Evolutionary conservation across 2,888 invertebrate species (phyloP).

Genomic region (Tuta absoluta): DNA sequence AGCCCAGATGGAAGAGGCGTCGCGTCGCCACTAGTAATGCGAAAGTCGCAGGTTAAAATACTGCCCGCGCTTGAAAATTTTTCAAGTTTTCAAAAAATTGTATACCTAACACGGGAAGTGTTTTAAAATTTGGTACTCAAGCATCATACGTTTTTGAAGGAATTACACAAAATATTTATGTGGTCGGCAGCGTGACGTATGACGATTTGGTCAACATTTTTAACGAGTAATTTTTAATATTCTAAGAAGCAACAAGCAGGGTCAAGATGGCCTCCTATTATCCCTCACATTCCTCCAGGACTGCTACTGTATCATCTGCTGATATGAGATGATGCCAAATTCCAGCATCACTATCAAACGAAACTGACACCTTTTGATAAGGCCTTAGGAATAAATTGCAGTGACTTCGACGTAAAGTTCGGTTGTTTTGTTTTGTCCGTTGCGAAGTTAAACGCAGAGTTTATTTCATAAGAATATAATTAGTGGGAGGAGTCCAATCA

Average conservation of each 20-base stretch:
- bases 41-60: no score
- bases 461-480: conserved; percentile 80
- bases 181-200: background rate
- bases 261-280: conserved; percentile 11
- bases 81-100: no score
- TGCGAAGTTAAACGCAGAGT: conserved; percentile 68
- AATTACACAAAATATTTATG: background rate
- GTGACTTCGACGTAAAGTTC: conserved; percentile 24
- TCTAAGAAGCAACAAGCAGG: conserved; percentile 4
- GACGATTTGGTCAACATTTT: background rate
- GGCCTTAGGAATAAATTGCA: conserved; percentile 11
- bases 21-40: no score
- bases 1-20: no score
- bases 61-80: no score
- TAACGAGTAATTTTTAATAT: conserved; percentile 15
- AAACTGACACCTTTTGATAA: conserved; percentile 14
- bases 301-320: conserved; percentile 58
- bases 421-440: conserved; percentile 34
- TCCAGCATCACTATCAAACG: conserved; percentile 17
- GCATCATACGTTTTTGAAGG: no score
- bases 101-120: no score
- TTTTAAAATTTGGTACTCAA: no score
- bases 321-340: conserved; percentile 39
- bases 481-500: conserved; percentile 79
- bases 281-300: conserved; percentile 37